phyloP scores from a whole-genome alignment of 2,113 vertebrate species.

The Anas platyrhynchos region DNA sequence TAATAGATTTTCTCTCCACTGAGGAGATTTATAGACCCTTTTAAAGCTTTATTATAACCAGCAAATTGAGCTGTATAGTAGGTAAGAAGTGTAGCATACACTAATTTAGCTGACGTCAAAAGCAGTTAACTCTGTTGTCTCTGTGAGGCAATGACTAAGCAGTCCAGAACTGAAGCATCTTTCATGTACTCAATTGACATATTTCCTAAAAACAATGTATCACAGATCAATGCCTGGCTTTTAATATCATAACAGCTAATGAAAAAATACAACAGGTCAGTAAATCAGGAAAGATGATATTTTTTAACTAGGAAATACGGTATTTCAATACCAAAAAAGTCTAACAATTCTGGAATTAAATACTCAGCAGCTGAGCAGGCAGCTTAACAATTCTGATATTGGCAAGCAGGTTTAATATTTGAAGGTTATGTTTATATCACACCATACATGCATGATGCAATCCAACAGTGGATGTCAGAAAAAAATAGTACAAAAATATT shows the following conservation, averaged over 20 bases:
- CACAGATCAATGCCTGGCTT: not conserved
- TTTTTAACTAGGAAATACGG: not conserved
- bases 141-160: not conserved
- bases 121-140: not conserved
- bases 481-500: too few relatives aligned
- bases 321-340: not conserved
- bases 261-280: not conserved
- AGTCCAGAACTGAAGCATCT: not conserved
- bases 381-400: not conserved
- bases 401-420: not conserved
- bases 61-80: constrained; percentile 22
- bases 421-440: not conserved
- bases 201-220: not conserved
- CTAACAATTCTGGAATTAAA: not conserved
- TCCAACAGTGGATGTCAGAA: not conserved
- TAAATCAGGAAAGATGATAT: not conserved
- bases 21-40: constrained; percentile 13
- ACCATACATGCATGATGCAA: not conserved
- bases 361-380: not conserved
- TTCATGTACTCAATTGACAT: not conserved
- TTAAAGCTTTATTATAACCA: constrained; percentile 23
- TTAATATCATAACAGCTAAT: not conserved
- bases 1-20: not conserved
- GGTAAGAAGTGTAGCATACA: not conserved
- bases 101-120: not conserved